phyloP scores from a whole-genome alignment of 2,888 invertebrate genomes.

The Acronicta alni region DNA sequence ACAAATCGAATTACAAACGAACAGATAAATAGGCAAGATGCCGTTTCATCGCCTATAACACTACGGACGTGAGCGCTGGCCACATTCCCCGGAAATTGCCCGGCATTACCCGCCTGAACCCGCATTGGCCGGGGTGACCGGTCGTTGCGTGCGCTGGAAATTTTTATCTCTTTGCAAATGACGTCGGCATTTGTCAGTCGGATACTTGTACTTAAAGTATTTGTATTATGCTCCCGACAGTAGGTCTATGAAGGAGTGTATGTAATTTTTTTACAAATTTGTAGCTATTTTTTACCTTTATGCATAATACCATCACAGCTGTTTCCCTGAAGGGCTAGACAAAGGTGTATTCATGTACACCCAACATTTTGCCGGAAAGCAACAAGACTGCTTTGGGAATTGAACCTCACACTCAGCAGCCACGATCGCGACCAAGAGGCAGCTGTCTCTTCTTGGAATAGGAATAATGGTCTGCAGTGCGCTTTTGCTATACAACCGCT shows the following conservation, averaged over 20 bases:
- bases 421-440: no score
- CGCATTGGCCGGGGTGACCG: constrained; percentile 26
- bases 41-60: constrained; percentile 45
- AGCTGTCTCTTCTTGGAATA: no score
- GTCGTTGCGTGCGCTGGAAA: constrained; percentile 36
- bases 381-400: no score
- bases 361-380: no score
- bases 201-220: constrained; percentile 14
- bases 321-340: no score
- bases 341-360: no score
- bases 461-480: no score
- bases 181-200: constrained; percentile 37
- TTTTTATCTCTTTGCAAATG: constrained; percentile 53
- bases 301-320: no score
- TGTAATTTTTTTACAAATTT: no score
- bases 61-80: constrained; percentile 39
- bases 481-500: no score
- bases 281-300: no score
- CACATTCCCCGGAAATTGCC: constrained; percentile 44
- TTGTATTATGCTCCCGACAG: neutral
- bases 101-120: constrained; percentile 42
- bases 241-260: neutral
- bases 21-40: constrained; percentile 47
- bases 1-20: constrained; percentile 49
- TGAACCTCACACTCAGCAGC: no score